These are phyloP conservation scores for Drosophila putrida DNA, from an alignment of 2,888 invertebrate species.

Conservation along the genomic window DNA sequence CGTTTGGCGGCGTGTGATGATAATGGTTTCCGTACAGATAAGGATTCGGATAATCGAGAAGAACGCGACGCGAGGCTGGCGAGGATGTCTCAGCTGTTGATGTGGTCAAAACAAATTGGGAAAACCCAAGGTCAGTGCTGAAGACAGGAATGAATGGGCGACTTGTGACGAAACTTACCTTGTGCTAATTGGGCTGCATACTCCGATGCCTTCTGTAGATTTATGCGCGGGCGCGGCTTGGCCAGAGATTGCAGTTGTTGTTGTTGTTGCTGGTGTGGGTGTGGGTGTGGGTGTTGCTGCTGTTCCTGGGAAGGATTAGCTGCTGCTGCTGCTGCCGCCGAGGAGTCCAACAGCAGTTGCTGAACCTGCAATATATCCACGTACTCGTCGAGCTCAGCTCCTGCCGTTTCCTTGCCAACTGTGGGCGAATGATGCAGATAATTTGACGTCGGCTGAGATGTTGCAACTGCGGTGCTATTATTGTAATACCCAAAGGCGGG, in stretches of 20 bases:
- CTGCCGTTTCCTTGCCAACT: conserved; percentile 27
- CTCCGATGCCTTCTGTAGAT: conserved; percentile 85
- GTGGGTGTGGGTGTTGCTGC: conserved; percentile 66
- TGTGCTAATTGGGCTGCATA: conserved; percentile 84
- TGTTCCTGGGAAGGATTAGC: conserved; percentile 52
- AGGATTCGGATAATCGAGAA: conserved; percentile 85
- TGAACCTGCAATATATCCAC: conserved; percentile 94
- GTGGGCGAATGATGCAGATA: conserved; percentile 39
- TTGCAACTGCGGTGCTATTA: conserved; percentile 4
- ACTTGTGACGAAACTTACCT: conserved; percentile 70
- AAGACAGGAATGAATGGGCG: not conserved
- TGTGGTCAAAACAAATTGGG: conserved; percentile 4
- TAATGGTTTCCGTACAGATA: conserved; percentile 86
- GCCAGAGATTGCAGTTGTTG: conserved; percentile 75
- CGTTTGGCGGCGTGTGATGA: conserved; percentile 88
- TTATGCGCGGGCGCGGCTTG: conserved; percentile 84
- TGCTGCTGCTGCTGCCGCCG: conserved; percentile 75
- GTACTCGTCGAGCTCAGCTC: conserved; percentile 89
- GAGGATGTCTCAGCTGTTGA: conserved; percentile 84
- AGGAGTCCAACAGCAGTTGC: conserved; percentile 88
- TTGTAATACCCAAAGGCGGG: conserved; percentile 60
- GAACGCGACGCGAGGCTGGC: conserved; percentile 85
- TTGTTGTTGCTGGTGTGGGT: conserved; percentile 44
- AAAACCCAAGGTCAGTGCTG: not conserved
- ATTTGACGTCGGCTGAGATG: conserved; percentile 11